A percentile compares a stretch with the other conserved stretches of the same genome.
Conservation (phyloP, 2,888 invertebrate species). For the Malthinus flaveolus region DNA sequence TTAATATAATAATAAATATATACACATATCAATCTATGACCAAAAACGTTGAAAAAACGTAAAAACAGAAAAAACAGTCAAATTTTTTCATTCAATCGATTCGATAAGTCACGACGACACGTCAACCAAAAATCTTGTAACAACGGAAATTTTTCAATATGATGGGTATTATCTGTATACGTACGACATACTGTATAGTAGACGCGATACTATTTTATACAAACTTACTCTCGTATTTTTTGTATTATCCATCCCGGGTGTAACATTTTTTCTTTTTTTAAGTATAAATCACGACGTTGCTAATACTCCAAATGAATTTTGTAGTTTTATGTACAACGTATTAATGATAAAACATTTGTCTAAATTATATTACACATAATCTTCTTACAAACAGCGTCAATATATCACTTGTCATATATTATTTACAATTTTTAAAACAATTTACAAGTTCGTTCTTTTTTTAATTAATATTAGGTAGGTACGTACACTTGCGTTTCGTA, state of each 20-base stretch:
- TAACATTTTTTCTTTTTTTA: conserved; percentile 39
- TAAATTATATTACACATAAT: conserved; percentile 49
- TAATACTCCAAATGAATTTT: conserved; percentile 36
- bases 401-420: conserved; percentile 49
- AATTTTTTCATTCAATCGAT: conserved; percentile 26
- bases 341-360: conserved; percentile 30
- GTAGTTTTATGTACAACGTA: conserved; percentile 38
- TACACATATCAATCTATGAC: conserved; percentile 48
- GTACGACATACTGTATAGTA: conserved; percentile 49
- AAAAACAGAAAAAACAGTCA: conserved; percentile 37
- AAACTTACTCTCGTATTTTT: conserved; percentile 51
- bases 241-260: conserved; percentile 50
- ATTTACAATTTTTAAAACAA: conserved; percentile 35
- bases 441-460: conserved; percentile 24
- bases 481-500: conserved; percentile 41
- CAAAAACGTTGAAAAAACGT: conserved; percentile 42
- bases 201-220: conserved; percentile 45
- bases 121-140: conserved; percentile 44
- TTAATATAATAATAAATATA: conserved; percentile 54
- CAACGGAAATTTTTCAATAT: conserved; percentile 41
- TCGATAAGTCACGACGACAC: conserved; percentile 46
- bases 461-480: conserved; percentile 29
- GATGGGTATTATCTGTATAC: conserved; percentile 9
- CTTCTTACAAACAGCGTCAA: conserved; percentile 42
- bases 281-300: conserved; percentile 42